These are phyloP conservation scores for Apteryx mantelli DNA, from an alignment of 2,113 vertebrate species.

Conservation along the genomic window DNA sequence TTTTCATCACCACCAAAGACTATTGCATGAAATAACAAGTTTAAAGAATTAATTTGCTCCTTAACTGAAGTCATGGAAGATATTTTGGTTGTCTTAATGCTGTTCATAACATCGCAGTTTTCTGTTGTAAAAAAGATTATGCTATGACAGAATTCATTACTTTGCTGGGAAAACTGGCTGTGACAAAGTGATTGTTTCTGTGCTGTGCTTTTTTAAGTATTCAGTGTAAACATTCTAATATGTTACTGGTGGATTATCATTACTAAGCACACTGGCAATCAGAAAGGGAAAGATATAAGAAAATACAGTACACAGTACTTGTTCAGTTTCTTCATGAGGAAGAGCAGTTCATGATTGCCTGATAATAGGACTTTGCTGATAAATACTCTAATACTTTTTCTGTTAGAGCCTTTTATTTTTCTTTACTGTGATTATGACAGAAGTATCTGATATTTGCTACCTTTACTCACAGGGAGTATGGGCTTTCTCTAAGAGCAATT, in stretches of 20 bases:
- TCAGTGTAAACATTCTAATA: background rate
- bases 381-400: background rate
- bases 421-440: background rate
- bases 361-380: background rate
- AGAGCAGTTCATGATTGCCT: background rate
- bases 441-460: background rate
- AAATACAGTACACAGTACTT: background rate
- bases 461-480: background rate
- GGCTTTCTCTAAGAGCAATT: background rate
- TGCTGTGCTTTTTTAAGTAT: background rate
- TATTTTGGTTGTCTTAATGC: background rate
- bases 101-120: rapidly evolving
- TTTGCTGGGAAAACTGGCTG: background rate
- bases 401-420: background rate
- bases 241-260: background rate
- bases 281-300: background rate
- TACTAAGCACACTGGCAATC: background rate
- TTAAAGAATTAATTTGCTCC: background rate
- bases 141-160: background rate
- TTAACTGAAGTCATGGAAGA: background rate
- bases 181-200: background rate
- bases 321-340: background rate
- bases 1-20: background rate
- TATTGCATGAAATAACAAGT: background rate
- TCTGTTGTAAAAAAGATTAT: background rate